Conservation (phyloP, 1,140 invertebrate genomes). For the Capitella teleta region DNA sequence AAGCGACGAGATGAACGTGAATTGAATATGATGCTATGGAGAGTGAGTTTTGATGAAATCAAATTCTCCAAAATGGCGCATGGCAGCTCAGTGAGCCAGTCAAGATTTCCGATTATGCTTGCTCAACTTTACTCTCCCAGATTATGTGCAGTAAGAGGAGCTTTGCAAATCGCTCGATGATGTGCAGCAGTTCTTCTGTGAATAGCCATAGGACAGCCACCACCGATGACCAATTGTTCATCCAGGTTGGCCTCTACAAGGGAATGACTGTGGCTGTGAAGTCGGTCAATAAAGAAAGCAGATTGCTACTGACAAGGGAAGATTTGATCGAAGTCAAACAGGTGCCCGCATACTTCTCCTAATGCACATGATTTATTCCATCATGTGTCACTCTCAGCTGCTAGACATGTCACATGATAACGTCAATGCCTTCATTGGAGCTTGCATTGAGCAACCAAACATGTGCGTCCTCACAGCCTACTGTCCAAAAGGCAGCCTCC, state of each 20-base stretch:
- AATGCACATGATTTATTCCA: background rate
- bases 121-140: no score
- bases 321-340: background rate
- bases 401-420: conserved; percentile 89
- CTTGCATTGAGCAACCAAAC: conserved; percentile 60
- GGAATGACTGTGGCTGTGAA: background rate
- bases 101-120: no score
- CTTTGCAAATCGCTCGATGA: no score
- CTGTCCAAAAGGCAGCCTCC: conserved; percentile 55
- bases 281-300: background rate
- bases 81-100: no score
- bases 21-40: no score
- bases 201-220: no score
- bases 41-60: no score
- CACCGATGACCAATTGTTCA: no score
- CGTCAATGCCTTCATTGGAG: conserved; percentile 79
- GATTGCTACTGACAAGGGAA: background rate
- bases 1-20: no score
- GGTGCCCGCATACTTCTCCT: background rate
- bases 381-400: conserved; percentile 49
- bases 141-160: no score
- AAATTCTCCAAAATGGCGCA: no score
- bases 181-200: no score
- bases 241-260: background rate
- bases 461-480: conserved; percentile 62